These are phyloP conservation scores for Arenaria interpres DNA, from an alignment of 2,113 vertebrate species.

Conservation along the genomic window DNA sequence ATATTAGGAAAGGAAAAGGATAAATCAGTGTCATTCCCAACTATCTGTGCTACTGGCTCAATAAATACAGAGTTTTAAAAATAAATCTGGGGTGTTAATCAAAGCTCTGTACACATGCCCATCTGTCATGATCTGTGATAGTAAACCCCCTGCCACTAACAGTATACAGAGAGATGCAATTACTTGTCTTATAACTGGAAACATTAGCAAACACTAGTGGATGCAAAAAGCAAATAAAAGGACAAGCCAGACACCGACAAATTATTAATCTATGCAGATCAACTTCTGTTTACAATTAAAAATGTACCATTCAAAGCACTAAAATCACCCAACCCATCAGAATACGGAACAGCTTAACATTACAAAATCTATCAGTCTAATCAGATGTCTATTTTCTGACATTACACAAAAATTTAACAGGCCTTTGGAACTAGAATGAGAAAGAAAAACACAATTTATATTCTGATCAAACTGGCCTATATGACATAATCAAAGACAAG, in stretches of 20 bases:
- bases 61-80: not conserved
- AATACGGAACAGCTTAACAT: not conserved
- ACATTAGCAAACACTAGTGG: not conserved
- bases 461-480: not conserved
- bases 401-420: not conserved
- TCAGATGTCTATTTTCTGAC: not conserved
- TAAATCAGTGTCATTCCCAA: not conserved
- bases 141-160: not conserved
- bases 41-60: not conserved
- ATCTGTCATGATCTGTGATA: conserved; percentile 37
- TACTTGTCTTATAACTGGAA: conserved; percentile 12
- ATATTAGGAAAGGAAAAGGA: not conserved
- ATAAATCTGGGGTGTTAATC: conserved; percentile 38
- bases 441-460: not conserved
- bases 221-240: conserved; percentile 25
- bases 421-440: not conserved
- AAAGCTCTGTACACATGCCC: conserved; percentile 9
- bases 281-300: conserved; percentile 24
- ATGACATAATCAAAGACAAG: not conserved
- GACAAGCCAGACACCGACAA: not conserved
- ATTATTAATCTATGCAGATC: conserved; percentile 41
- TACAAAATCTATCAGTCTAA: not conserved
- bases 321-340: not conserved
- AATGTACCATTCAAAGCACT: not conserved
- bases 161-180: not conserved